These are phyloP conservation scores for Indri indri DNA, from an alignment of 2,113 vertebrate species.

Conservation along the genomic window DNA sequence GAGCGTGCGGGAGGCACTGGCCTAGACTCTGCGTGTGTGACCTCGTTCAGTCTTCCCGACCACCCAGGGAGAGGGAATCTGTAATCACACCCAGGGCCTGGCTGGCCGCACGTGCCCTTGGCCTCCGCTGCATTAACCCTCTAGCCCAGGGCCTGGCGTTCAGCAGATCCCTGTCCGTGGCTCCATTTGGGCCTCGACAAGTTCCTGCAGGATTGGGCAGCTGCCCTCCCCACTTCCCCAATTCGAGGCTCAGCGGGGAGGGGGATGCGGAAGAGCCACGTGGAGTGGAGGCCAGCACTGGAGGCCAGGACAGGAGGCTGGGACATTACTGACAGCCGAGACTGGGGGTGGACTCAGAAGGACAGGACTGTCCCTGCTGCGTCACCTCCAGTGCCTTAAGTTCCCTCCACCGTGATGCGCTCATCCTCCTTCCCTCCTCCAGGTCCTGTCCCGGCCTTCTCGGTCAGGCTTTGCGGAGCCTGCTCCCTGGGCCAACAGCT, in stretches of 20 bases:
- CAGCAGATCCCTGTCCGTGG: accelerated
- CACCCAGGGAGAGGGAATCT: no score
- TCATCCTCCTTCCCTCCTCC: background rate
- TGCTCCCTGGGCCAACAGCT: background rate
- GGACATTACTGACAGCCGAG: background rate
- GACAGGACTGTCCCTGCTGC: background rate
- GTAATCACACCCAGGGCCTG: accelerated
- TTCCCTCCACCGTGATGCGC: accelerated
- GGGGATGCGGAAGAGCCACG: accelerated
- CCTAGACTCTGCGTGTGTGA: background rate
- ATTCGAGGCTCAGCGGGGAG: background rate
- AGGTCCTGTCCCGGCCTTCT: background rate
- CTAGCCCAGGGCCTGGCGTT: background rate
- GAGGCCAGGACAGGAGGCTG: background rate
- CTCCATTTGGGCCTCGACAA: background rate
- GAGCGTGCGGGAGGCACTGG: accelerated
- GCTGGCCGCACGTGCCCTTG: accelerated
- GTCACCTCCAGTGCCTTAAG: background rate
- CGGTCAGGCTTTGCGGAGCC: background rate
- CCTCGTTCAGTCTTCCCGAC: background rate
- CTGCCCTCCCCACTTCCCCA: no score
- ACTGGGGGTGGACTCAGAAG: background rate
- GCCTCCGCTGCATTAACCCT: background rate
- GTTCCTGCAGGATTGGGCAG: background rate
- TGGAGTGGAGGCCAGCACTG: background rate